Percentiles rank a stretch among this genome's conserved stretches.
These are phyloP conservation scores for Amazona vittata DNA, from an alignment of 2,113 vertebrate genomes.

Conservation along the genomic window DNA sequence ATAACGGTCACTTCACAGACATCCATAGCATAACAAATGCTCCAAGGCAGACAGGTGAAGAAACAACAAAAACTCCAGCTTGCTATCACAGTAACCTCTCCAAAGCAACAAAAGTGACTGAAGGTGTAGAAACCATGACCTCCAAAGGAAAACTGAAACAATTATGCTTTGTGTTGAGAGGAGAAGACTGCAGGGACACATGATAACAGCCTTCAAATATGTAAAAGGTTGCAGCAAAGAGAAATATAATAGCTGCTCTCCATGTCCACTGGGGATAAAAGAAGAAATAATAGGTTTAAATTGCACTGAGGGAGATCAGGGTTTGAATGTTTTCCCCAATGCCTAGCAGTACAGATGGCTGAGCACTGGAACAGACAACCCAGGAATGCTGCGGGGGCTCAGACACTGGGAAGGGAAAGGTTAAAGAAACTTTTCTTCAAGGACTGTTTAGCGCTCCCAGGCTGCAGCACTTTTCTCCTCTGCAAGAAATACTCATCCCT, in stretches of 20 bases:
- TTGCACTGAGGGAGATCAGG: slow-evolving; percentile 48
- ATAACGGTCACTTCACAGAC: slow-evolving; percentile 33
- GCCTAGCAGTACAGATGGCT: background rate
- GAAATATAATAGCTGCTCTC: slow-evolving; percentile 49
- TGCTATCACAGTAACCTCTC: slow-evolving; percentile 11
- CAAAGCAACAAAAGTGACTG: background rate
- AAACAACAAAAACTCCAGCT: slow-evolving; percentile 35
- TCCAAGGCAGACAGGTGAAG: background rate
- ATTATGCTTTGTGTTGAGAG: slow-evolving; percentile 19
- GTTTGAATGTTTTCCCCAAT: slow-evolving; percentile 18
- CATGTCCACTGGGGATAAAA: slow-evolving; percentile 44
- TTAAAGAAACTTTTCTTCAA: slow-evolving; percentile 14
- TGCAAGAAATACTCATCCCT: background rate
- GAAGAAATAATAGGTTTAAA: slow-evolving; percentile 64
- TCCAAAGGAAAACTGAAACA: slow-evolving; percentile 29
- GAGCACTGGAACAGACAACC: slow-evolving; percentile 28
- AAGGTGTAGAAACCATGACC: slow-evolving; percentile 26
- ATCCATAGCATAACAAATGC: background rate
- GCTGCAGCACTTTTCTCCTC: background rate
- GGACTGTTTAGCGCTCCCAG: background rate
- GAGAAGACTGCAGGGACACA: background rate
- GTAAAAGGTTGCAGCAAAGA: slow-evolving; percentile 54
- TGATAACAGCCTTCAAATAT: slow-evolving; percentile 54
- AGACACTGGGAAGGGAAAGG: background rate
- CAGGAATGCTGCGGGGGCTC: background rate